A percentile compares a stretch with the other conserved stretches of the same genome.
Conservation (phyloP, 2,797 vertebrate genomes). For the Bradypodion pumilum region DNA sequence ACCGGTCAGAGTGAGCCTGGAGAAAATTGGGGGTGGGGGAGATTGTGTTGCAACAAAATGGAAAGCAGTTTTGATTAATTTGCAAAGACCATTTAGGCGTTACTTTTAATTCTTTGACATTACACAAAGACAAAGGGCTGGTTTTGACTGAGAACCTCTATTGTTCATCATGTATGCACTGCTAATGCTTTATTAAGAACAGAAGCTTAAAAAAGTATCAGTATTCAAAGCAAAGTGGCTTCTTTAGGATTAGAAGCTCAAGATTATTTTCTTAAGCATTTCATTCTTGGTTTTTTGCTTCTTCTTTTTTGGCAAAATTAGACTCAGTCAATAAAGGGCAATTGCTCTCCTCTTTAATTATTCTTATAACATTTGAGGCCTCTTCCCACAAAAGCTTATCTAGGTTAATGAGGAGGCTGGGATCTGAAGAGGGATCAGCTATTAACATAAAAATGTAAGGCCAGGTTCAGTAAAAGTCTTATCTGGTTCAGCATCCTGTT, state of each 20-base stretch:
- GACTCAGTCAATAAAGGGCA: neutral
- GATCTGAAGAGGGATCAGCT: neutral
- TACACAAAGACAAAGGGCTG: neutral
- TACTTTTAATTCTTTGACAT: neutral
- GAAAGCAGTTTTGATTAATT: conserved; percentile 13
- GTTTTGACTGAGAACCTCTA: neutral
- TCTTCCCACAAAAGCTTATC: neutral
- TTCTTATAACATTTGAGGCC: neutral
- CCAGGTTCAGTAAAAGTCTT: neutral
- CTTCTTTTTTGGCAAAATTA: neutral
- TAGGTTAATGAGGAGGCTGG: neutral
- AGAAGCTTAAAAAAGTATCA: neutral
- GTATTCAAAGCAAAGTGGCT: neutral
- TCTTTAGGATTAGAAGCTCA: conserved; percentile 16
- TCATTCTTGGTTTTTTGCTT: too few relatives aligned
- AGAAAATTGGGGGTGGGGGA: neutral
- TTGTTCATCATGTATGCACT: neutral
- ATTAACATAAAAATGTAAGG: neutral
- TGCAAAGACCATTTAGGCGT: neutral
- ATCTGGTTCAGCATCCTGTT: neutral
- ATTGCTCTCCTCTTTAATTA: neutral
- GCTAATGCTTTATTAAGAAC: neutral
- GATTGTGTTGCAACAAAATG: neutral
- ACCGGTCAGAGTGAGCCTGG: neutral
- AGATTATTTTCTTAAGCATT: neutral